Percentiles rank a stretch among this genome's conserved stretches.
Conservation (phyloP, 2,797 vertebrate species). For the Notamacropus eugenii region DNA sequence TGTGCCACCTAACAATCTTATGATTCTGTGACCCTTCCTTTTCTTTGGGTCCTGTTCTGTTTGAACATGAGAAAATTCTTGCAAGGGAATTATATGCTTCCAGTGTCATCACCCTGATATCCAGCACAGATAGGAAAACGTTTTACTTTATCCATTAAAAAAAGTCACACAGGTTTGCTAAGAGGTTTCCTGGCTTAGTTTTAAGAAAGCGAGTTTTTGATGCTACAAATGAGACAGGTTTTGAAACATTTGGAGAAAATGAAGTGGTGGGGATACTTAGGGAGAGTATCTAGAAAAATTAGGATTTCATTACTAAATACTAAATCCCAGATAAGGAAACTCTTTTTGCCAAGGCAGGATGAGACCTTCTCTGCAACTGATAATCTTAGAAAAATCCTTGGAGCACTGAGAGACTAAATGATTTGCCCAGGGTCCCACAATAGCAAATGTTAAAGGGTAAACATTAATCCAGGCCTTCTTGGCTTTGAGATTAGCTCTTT, state of each 20-base stretch:
- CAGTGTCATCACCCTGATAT: not conserved
- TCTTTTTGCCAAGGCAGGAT: not conserved
- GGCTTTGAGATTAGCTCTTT: not conserved
- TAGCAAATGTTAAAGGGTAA: not conserved
- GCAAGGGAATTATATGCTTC: not conserved
- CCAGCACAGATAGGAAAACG: not conserved
- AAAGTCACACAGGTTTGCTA: not conserved
- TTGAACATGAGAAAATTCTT: not conserved
- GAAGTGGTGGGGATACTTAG: not conserved
- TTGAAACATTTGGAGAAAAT: not conserved
- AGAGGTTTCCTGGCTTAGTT: not conserved
- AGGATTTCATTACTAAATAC: not conserved
- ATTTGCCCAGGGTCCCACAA: not conserved
- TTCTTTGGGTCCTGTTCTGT: not conserved
- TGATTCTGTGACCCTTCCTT: not conserved
- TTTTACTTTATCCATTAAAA: not conserved
- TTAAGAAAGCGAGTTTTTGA: not conserved
- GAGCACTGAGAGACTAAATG: not conserved
- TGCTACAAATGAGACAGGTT: not conserved
- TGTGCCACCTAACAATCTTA: not conserved
- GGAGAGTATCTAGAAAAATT: not conserved
- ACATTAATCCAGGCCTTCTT: not conserved
- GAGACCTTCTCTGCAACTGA: not conserved
- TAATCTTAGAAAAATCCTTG: not conserved
- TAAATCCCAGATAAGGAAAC: not conserved